phyloP scores from a whole-genome alignment of 2,113 vertebrate species.

The Odontesthes bonariensis region DNA sequence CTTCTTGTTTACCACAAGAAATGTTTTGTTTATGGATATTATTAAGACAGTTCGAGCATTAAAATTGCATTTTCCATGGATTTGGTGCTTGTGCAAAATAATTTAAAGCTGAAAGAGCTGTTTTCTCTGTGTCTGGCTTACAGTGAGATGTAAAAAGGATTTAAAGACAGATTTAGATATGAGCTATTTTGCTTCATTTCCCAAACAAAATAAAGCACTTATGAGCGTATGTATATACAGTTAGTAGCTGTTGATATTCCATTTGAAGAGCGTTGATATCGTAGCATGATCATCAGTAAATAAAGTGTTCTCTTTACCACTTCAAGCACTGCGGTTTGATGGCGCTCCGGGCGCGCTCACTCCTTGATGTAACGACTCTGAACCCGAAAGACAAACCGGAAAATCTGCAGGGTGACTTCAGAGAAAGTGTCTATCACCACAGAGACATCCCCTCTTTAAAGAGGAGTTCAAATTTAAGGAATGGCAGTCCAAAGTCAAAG shows the following conservation, averaged over 20 bases:
- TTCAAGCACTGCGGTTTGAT: slow-evolving; percentile 2
- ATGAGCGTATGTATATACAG: neutral
- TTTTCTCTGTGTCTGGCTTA: neutral
- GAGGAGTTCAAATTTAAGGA: slow-evolving; percentile 24
- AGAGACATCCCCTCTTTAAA: slow-evolving; percentile 22
- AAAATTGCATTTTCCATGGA: neutral
- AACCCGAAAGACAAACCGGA: slow-evolving; percentile 26
- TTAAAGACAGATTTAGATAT: neutral
- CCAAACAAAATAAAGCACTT: neutral
- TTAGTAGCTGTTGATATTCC: neutral
- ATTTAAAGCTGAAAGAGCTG: neutral
- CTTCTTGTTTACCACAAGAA: slow-evolving; percentile 35
- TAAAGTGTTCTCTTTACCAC: slow-evolving; percentile 21
- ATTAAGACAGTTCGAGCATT: neutral
- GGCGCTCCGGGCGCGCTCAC: neutral
- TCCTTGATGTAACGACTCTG: slow-evolving; percentile 42
- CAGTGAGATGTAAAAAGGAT: neutral
- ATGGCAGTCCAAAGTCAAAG: slow-evolving; percentile 53
- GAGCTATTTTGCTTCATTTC: neutral
- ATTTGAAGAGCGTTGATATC: neutral
- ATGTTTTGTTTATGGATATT: slow-evolving; percentile 17
- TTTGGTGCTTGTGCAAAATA: neutral
- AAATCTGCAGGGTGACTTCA: slow-evolving; percentile 6
- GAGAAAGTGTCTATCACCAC: slow-evolving; percentile 15
- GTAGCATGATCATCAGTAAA: neutral